These are phyloP conservation scores for Gastrophryne carolinensis DNA, from an alignment of 2,797 vertebrate genomes.

Conservation along the genomic window DNA sequence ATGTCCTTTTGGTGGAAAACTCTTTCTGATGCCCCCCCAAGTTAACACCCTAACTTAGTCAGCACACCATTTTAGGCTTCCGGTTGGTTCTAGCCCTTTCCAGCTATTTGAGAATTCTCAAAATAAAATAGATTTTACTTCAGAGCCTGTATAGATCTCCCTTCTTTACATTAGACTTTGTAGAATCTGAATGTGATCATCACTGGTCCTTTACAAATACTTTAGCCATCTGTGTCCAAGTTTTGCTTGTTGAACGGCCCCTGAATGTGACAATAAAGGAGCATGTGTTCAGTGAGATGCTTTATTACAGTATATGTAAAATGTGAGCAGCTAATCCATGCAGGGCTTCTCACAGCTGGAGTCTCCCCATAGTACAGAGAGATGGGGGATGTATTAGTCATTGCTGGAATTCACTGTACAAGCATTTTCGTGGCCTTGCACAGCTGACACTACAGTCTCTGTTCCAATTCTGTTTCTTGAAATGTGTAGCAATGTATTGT, in stretches of 20 bases:
- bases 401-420: background rate
- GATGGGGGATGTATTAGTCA: conserved; percentile 33
- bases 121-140: too few species aligned
- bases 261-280: too few species aligned
- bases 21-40: too few species aligned
- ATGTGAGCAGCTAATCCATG: background rate
- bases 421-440: background rate
- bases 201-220: conserved; percentile 19
- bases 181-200: background rate
- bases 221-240: conserved; percentile 50
- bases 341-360: conserved; percentile 8
- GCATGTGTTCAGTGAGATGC: background rate
- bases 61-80: too few species aligned
- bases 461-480: background rate
- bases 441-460: conserved; percentile 21
- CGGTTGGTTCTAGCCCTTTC: background rate
- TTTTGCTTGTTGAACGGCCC: background rate
- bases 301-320: background rate
- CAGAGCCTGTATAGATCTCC: too few species aligned
- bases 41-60: too few species aligned
- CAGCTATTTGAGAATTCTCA: too few species aligned
- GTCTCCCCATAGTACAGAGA: background rate
- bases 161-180: background rate
- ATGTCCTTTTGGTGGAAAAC: too few species aligned
- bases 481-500: conserved; percentile 8